Conservation (phyloP, 2,113 vertebrate genomes). For the Anoplopoma fimbria region DNA sequence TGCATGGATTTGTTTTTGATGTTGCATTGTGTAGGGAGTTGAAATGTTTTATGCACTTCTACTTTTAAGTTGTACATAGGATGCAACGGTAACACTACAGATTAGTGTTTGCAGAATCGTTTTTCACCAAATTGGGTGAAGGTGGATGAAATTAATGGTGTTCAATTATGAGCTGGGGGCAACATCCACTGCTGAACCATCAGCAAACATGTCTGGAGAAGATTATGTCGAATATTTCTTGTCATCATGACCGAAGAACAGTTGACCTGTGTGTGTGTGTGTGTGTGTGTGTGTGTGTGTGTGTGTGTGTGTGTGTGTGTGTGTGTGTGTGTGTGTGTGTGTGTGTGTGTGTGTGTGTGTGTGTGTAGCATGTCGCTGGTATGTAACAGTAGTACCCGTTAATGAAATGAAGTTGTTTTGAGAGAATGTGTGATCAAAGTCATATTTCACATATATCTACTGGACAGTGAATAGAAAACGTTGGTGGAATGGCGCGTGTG, state of each 20-base stretch:
- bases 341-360: neutral
- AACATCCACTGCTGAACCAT: neutral
- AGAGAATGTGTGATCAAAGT: neutral
- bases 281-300: too few species aligned
- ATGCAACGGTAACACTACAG: neutral
- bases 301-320: neutral
- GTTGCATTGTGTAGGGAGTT: slow-evolving; percentile 2
- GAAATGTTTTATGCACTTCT: slow-evolving; percentile 4
- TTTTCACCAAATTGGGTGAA: neutral
- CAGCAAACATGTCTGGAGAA: neutral
- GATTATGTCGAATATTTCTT: neutral
- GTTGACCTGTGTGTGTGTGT: neutral
- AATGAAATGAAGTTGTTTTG: neutral
- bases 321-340: neutral
- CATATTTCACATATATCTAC: slow-evolving; percentile 2
- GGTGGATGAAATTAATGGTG: neutral
- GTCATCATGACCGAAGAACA: neutral
- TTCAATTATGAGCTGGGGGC: neutral
- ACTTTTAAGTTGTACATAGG: neutral
- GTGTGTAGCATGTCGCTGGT: neutral
- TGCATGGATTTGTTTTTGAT: neutral
- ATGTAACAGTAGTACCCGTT: neutral
- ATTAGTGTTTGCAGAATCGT: neutral
- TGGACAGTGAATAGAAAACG: neutral
- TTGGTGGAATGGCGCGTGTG: neutral